phyloP scores from a whole-genome alignment of 2,888 invertebrate species.

The Autographa gamma region DNA sequence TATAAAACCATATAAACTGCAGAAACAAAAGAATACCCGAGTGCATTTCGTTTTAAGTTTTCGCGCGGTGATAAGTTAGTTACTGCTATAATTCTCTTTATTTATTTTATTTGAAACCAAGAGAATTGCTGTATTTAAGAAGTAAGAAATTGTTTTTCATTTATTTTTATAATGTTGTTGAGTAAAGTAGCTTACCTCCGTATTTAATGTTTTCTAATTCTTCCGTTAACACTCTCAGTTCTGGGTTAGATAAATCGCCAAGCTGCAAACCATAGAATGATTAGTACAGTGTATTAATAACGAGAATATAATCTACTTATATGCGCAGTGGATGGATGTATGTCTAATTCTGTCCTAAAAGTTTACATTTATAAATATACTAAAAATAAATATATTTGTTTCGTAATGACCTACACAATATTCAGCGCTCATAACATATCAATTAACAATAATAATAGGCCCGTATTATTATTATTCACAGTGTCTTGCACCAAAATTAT shows the following conservation, averaged over 20 bases:
- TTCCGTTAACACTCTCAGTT: constrained; percentile 96
- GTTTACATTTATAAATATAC: too few species aligned
- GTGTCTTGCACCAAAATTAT: not conserved
- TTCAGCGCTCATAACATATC: too few species aligned
- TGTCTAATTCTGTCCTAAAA: too few species aligned
- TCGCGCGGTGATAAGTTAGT: constrained; percentile 31
- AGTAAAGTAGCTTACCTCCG: constrained; percentile 92
- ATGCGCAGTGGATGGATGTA: too few species aligned
- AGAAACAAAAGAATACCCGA: constrained; percentile 5
- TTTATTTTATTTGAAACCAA: not conserved
- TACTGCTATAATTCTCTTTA: constrained; percentile 28
- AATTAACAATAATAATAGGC: not conserved
- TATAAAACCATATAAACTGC: constrained; percentile 3
- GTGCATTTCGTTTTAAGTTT: constrained; percentile 54
- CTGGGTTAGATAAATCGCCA: constrained; percentile 97
- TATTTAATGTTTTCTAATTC: constrained; percentile 97
- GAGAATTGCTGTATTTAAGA: constrained; percentile 18
- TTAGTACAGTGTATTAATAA: constrained; percentile 15
- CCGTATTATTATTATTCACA: not conserved
- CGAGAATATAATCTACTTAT: not conserved
- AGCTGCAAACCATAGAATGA: constrained; percentile 90
- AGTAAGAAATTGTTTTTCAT: not conserved
- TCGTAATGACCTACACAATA: too few species aligned
- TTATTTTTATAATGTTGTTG: not conserved
- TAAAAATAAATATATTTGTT: too few species aligned